phyloP scores from a whole-genome alignment of 2,113 vertebrate genomes.

The Ramphastos sulfuratus region DNA sequence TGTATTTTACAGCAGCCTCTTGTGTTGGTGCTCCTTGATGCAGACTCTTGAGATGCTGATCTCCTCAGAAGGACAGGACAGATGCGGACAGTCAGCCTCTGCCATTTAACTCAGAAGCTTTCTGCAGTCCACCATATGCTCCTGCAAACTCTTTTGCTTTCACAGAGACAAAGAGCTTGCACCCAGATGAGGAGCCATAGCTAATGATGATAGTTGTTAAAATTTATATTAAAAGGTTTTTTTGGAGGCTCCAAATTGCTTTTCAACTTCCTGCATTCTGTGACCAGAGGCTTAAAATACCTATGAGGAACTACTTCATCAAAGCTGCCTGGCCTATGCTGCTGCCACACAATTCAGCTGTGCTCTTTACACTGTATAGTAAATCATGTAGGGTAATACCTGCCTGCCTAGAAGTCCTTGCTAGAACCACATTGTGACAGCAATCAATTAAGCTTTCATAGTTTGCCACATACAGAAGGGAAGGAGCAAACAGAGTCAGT shows the following conservation, averaged over 20 bases:
- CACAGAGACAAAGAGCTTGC: background rate
- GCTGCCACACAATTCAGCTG: background rate
- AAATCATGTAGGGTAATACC: background rate
- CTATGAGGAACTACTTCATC: background rate
- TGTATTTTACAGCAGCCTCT: background rate
- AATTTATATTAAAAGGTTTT: constrained; percentile 9
- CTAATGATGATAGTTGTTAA: background rate
- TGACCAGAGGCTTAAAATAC: background rate
- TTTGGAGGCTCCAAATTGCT: constrained; percentile 1
- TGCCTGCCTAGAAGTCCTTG: background rate
- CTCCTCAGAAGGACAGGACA: background rate
- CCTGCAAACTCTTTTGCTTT: background rate
- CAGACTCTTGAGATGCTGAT: accelerated
- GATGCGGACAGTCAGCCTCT: background rate
- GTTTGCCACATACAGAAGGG: background rate
- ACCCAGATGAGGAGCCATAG: background rate
- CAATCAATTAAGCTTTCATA: background rate
- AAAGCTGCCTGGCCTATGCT: background rate
- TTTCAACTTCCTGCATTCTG: background rate
- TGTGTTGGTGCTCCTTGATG: accelerated
- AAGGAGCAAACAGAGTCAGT: background rate
- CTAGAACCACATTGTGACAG: background rate
- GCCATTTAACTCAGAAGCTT: background rate
- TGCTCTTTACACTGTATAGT: background rate
- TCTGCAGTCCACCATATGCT: background rate